Evolutionary conservation across 2,888 invertebrate species (phyloP).

Genomic region (Drosophila incognita): DNA sequence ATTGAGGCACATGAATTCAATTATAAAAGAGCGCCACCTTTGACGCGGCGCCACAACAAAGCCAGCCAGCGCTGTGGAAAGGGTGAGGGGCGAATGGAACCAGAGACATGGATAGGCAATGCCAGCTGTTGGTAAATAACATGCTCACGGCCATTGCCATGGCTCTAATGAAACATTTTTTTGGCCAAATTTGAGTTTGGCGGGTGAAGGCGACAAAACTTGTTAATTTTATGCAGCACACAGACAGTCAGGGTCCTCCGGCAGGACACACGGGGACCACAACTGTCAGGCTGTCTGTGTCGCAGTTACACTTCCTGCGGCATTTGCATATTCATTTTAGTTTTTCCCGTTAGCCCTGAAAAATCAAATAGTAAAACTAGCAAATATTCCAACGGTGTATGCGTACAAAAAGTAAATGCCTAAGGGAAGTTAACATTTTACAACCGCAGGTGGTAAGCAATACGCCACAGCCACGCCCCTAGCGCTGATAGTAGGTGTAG

Average conservation of each 20-base stretch:
- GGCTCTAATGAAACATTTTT: conserved; percentile 76
- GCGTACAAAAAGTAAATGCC: conserved; percentile 77
- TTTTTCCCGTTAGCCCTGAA: conserved; percentile 39
- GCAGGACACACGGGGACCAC: conserved; percentile 33
- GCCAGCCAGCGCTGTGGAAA: conserved; percentile 23
- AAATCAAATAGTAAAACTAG: conserved; percentile 59
- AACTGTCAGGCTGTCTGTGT: conserved; percentile 54
- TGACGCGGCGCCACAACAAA: conserved; percentile 56
- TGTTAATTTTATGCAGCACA: conserved; percentile 82
- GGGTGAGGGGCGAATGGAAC: neutral
- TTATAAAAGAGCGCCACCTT: conserved; percentile 82
- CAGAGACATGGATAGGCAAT: conserved; percentile 23
- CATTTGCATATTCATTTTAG: conserved; percentile 81
- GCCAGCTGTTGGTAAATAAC: conserved; percentile 64
- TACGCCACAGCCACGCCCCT: conserved; percentile 39
- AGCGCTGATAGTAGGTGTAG: neutral
- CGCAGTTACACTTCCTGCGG: conserved; percentile 78
- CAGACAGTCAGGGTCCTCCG: conserved; percentile 41
- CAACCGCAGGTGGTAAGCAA: conserved; percentile 49
- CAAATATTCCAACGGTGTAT: neutral
- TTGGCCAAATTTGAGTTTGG: conserved; percentile 8
- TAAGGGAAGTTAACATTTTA: conserved; percentile 74
- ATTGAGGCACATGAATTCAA: conserved; percentile 84
- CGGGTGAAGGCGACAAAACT: conserved; percentile 52
- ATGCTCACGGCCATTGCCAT: conserved; percentile 50